Evolutionary conservation across 1,140 invertebrate species (phyloP).

Genomic region (Drosophila sproati): DNA sequence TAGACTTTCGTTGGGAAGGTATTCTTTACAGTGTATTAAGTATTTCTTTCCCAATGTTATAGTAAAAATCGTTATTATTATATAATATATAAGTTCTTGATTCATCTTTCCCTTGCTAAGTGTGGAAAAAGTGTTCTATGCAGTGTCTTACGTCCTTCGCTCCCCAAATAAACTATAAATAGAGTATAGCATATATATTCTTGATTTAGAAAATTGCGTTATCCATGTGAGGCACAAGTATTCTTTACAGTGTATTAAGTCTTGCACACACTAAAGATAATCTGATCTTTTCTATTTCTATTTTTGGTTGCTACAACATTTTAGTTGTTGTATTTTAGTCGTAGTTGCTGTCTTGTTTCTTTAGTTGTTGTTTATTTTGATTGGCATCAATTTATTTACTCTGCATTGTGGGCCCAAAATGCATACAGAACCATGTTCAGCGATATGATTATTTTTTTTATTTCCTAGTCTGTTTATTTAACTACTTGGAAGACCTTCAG

Average conservation of each 20-base stretch:
- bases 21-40: too few relatives aligned
- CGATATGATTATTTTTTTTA: constrained; percentile 16
- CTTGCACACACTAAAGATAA: background rate
- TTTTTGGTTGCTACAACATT: constrained; percentile 23
- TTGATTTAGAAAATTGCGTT: too few relatives aligned
- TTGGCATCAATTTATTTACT: constrained; percentile 46
- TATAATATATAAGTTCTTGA: too few relatives aligned
- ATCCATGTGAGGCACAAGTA: too few relatives aligned
- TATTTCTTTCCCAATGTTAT: too few relatives aligned
- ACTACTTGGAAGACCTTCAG: constrained; percentile 26
- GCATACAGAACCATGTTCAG: constrained; percentile 5
- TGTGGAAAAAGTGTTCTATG: too few relatives aligned
- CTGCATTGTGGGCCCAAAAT: constrained; percentile 35
- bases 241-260: background rate
- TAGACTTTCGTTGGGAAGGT: too few relatives aligned
- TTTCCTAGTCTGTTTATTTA: constrained; percentile 23
- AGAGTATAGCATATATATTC: too few relatives aligned
- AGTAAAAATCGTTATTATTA: too few relatives aligned
- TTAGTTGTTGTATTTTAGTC: background rate
- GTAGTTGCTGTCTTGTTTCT: constrained; percentile 16
- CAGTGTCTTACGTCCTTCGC: too few relatives aligned
- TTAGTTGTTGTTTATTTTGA: constrained; percentile 45
- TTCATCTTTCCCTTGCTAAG: too few relatives aligned
- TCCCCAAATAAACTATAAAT: too few relatives aligned
- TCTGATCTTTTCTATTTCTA: background rate